Conservation (phyloP, 2,888 invertebrate species). For the Pyrochroa serraticornis region DNA sequence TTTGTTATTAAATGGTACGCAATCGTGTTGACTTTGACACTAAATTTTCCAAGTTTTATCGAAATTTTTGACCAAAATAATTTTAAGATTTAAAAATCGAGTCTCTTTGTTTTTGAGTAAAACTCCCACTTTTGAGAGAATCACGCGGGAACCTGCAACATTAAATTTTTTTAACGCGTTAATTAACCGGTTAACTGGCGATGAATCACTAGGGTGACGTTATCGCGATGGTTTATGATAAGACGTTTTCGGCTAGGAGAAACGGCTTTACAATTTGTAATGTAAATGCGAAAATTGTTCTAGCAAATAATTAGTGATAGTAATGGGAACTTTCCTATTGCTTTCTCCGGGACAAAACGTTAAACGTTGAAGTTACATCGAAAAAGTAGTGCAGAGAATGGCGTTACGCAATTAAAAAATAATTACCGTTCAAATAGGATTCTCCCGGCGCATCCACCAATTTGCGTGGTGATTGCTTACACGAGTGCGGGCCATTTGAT, state of each 20-base stretch:
- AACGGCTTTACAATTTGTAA: conserved; percentile 22
- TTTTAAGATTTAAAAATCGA: background rate
- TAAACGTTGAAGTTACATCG: conserved; percentile 32
- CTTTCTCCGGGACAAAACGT: conserved; percentile 40
- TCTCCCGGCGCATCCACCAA: too few relatives aligned
- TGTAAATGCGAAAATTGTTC: conserved; percentile 29
- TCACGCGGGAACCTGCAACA: too few relatives aligned
- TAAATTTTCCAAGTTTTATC: background rate
- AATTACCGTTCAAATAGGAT: conserved; percentile 1
- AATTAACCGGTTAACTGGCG: background rate
- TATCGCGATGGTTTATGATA: too few relatives aligned
- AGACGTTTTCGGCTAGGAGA: conserved; percentile 1
- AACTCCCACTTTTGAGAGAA: background rate
- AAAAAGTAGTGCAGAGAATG: conserved; percentile 38
- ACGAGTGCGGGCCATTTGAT: too few relatives aligned
- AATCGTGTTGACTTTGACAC: background rate
- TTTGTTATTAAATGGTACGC: conserved; percentile 5
- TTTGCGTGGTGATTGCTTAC: too few relatives aligned
- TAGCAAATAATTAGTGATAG: conserved; percentile 40
- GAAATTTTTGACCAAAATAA: too few relatives aligned
- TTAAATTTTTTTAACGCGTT: too few relatives aligned
- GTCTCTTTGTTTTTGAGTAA: background rate
- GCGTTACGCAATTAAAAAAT: conserved; percentile 16
- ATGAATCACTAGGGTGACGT: too few relatives aligned
- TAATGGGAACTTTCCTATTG: conserved; percentile 40